Evolutionary conservation across 2,797 vertebrate genomes (phyloP).

Genomic region (Tarsius wallacei): DNA sequence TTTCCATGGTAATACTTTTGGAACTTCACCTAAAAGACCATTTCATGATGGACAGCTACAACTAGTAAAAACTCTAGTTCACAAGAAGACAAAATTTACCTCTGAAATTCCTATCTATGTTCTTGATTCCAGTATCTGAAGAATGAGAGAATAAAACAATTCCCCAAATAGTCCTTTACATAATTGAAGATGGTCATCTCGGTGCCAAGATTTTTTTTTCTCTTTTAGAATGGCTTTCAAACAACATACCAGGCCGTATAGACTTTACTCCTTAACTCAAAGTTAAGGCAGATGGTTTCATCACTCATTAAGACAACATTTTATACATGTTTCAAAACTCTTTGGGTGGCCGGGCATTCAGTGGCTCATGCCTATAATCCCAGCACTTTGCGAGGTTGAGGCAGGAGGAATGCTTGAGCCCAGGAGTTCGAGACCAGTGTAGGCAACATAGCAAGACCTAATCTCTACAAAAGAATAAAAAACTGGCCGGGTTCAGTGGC

Average conservation of each 20-base stretch:
- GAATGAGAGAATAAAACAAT: not conserved
- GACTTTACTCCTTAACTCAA: not conserved
- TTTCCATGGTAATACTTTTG: not conserved
- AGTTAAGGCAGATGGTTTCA: slow-evolving; percentile 38
- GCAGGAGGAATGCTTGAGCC: too few relatives aligned
- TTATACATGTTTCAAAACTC: not conserved
- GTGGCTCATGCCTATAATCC: too few relatives aligned
- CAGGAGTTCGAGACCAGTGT: too few relatives aligned
- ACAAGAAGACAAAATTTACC: not conserved
- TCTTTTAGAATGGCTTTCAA: not conserved
- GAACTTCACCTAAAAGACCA: not conserved
- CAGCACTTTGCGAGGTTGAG: too few relatives aligned
- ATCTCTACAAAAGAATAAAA: too few relatives aligned
- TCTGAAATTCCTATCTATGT: not conserved
- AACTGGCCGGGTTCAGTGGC: too few relatives aligned
- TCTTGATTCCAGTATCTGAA: not conserved
- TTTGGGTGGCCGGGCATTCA: not conserved
- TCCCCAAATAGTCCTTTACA: not conserved
- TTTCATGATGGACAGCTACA: not conserved
- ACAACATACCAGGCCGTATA: not conserved
- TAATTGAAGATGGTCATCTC: not conserved
- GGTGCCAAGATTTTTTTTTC: not conserved
- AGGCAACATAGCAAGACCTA: too few relatives aligned
- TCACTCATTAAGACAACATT: not conserved
- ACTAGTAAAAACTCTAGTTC: not conserved